phyloP scores from a whole-genome alignment of 2,113 vertebrate species.

The Brachyhypopomus gauderio region DNA sequence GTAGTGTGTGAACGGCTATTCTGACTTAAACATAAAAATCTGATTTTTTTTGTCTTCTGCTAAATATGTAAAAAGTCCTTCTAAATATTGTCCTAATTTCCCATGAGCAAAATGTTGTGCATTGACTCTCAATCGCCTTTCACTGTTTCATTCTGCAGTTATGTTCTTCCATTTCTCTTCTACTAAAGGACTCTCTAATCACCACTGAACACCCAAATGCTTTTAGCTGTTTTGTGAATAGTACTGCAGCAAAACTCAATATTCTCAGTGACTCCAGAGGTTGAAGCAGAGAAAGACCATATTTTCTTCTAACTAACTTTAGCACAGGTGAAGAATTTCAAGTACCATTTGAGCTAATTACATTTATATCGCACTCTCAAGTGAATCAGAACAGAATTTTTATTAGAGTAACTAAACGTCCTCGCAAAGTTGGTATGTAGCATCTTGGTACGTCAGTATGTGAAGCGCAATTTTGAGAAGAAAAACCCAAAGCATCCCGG shows the following conservation, averaged over 20 bases:
- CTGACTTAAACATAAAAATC: too few relatives aligned
- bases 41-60: too few relatives aligned
- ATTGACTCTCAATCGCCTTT: not conserved
- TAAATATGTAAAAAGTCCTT: not conserved
- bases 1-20: too few relatives aligned
- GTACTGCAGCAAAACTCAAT: not conserved
- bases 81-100: not conserved
- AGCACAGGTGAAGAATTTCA: conserved; percentile 32
- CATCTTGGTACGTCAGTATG: conserved; percentile 11
- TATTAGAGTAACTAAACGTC: conserved; percentile 40
- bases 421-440: conserved; percentile 43
- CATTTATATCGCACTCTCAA: conserved; percentile 18
- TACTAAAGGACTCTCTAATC: not conserved
- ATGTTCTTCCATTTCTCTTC: not conserved
- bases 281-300: not conserved
- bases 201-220: not conserved
- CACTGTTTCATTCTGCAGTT: not conserved
- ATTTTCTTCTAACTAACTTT: conserved; percentile 15
- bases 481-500: conserved; percentile 29
- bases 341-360: conserved; percentile 36
- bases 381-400: conserved; percentile 26
- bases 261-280: not conserved
- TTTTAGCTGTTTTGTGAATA: not conserved
- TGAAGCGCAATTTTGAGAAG: conserved; percentile 34
- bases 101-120: not conserved